A percentile compares a stretch with the other conserved stretches of the same genome.
These are phyloP conservation scores for Synaphobranchus kaupii DNA, from an alignment of 2,797 vertebrate species.

Conservation along the genomic window DNA sequence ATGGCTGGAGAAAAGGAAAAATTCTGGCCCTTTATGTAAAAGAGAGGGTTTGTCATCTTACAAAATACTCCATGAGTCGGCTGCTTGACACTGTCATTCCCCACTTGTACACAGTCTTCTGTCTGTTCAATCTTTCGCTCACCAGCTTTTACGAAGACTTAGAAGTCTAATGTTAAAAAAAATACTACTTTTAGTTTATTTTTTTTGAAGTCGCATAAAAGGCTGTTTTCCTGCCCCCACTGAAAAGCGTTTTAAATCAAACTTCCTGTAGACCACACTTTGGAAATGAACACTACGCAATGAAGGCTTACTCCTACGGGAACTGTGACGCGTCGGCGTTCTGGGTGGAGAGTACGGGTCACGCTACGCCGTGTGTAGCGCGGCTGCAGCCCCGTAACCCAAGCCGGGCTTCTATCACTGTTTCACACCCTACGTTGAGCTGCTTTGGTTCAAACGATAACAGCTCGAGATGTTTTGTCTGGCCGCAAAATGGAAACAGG, in stretches of 20 bases:
- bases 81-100: not conserved
- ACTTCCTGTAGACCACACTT: not conserved
- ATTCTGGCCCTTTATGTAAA: constrained; percentile 55
- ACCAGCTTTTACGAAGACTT: not conserved
- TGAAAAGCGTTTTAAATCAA: not conserved
- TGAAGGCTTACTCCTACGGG: not conserved
- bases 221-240: not conserved
- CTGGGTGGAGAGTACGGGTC: not conserved
- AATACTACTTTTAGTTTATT: not conserved
- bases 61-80: constrained; percentile 37
- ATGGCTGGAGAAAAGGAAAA: constrained; percentile 51
- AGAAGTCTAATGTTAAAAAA: not conserved
- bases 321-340: not conserved
- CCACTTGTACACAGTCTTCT: not conserved
- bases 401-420: not conserved
- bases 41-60: constrained; percentile 54
- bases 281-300: not conserved
- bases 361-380: not conserved
- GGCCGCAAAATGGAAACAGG: constrained; percentile 33
- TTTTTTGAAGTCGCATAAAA: not conserved
- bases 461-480: constrained; percentile 38
- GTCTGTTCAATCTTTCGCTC: not conserved
- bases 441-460: constrained; percentile 39
- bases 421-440: not conserved
- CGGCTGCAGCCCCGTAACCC: not conserved